Percentiles rank a stretch among this genome's conserved stretches.
phyloP scores from a whole-genome alignment of 2,888 invertebrate genomes.

The Epirrhoe tristata region DNA sequence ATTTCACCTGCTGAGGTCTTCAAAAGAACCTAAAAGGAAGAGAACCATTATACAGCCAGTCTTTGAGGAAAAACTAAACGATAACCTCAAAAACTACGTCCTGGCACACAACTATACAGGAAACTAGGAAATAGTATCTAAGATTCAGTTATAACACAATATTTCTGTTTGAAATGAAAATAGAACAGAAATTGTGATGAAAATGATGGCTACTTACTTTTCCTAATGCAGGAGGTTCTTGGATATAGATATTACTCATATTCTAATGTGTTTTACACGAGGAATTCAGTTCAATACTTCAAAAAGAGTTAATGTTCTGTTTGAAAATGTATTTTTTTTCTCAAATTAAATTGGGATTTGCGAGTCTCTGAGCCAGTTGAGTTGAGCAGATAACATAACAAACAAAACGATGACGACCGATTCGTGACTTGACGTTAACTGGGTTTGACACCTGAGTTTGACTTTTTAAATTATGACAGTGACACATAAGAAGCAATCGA shows the following conservation, averaged over 20 bases:
- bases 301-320: neutral
- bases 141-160: neutral
- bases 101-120: neutral
- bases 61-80: neutral
- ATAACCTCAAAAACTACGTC: neutral
- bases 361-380: no score
- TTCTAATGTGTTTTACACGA: conserved; percentile 28
- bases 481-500: no score
- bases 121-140: neutral
- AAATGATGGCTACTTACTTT: conserved; percentile 87
- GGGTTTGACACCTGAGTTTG: no score
- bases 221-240: conserved; percentile 97
- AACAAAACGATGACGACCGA: no score
- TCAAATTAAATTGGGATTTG: no score
- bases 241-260: conserved; percentile 99
- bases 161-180: neutral
- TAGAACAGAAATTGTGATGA: neutral
- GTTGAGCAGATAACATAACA: no score
- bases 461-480: no score
- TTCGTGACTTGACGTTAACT: no score
- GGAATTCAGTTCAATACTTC: neutral
- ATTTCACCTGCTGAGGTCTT: conserved; percentile 98
- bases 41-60: neutral
- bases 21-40: conserved; percentile 90
- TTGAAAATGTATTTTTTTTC: neutral